Conservation (phyloP, 1,140 invertebrate genomes). For the Drosophila burlai region DNA sequence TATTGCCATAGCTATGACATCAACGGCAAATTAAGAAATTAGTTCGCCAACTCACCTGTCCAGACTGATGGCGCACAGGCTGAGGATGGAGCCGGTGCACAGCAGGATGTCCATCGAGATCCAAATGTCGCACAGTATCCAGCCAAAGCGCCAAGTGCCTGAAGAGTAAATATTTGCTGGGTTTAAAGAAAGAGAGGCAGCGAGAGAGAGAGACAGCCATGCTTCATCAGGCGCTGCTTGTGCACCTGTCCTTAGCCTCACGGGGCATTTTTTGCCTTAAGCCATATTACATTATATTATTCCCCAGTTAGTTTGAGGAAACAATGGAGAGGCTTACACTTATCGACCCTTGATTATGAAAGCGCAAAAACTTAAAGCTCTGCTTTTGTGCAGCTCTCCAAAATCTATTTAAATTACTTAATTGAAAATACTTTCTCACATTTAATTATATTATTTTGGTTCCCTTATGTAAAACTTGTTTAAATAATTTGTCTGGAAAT, state of each 20-base stretch:
- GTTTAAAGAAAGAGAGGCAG: neutral
- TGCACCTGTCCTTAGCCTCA: constrained; percentile 10
- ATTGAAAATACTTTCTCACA: neutral
- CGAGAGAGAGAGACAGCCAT: no score
- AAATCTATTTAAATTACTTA: neutral
- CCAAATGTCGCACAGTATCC: constrained; percentile 94
- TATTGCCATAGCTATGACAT: constrained; percentile 47
- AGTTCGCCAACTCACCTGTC: constrained; percentile 87
- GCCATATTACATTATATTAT: constrained; percentile 10
- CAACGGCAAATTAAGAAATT: constrained; percentile 60
- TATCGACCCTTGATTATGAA: neutral
- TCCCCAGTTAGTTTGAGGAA: neutral
- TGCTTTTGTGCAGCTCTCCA: neutral
- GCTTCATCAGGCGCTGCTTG: constrained; percentile 6
- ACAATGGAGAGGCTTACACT: neutral
- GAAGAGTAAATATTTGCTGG: constrained; percentile 50
- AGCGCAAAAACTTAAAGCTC: neutral
- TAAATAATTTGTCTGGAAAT: neutral
- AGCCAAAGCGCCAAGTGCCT: constrained; percentile 93
- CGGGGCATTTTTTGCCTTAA: neutral
- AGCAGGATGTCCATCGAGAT: constrained; percentile 96
- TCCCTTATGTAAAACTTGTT: neutral
- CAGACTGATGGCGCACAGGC: constrained; percentile 93
- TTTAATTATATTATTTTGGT: neutral
- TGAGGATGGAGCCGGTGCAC: constrained; percentile 94